These are phyloP conservation scores for Frankliniella fusca DNA, from an alignment of 2,888 invertebrate species.

Conservation along the genomic window DNA sequence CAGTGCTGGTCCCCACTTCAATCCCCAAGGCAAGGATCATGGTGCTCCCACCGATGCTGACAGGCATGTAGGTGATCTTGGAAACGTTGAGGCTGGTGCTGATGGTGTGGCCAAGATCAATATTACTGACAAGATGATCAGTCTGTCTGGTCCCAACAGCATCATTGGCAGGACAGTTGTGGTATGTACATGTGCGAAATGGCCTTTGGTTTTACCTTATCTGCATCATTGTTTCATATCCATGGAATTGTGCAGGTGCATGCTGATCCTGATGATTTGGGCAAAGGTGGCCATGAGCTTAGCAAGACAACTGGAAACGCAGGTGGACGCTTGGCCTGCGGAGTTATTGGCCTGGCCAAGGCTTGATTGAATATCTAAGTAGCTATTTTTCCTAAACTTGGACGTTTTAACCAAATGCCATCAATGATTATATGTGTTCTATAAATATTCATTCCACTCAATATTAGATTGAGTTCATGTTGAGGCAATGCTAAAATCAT, in stretches of 20 bases:
- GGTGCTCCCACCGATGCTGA: conserved; percentile 68
- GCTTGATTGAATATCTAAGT: background rate
- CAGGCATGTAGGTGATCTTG: conserved; percentile 88
- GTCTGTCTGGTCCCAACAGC: conserved; percentile 65
- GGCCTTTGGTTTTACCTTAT: no score
- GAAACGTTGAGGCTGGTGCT: conserved; percentile 66
- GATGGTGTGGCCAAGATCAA: conserved; percentile 64
- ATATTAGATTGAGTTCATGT: background rate
- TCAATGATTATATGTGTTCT: background rate
- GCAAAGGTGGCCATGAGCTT: conserved; percentile 86
- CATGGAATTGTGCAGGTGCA: conserved; percentile 55
- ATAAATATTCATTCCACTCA: background rate
- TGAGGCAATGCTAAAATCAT: background rate
- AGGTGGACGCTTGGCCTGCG: conserved; percentile 83
- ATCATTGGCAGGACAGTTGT: conserved; percentile 60
- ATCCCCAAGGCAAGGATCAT: conserved; percentile 75
- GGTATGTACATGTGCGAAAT: conserved; percentile 35
- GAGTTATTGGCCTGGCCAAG: conserved; percentile 65
- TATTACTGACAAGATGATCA: conserved; percentile 60
- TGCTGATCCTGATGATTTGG: conserved; percentile 89
- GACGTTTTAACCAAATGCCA: background rate
- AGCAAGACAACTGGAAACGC: conserved; percentile 94
- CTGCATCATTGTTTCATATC: background rate
- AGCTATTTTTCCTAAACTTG: background rate
- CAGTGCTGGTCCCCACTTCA: conserved; percentile 93